Evolutionary conservation across 2,113 vertebrate species (phyloP), one percentile per base, ranked within the genome.

Genomic region (Salvelinus namaycush): DNA sequence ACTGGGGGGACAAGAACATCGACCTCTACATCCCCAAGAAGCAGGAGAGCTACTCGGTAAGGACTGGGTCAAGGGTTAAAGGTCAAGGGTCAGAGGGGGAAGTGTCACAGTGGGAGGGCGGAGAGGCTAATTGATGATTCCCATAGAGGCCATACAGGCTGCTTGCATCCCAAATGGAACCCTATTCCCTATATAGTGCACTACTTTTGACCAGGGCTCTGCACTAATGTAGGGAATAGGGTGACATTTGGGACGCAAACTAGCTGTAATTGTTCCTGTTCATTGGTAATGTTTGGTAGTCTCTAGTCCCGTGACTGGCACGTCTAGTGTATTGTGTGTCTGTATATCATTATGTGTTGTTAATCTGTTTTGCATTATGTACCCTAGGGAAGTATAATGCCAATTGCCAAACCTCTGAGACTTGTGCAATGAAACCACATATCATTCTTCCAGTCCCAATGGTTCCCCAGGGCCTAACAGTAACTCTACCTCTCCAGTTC

Each of bases 1-100:
- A 99, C 88, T 99, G 98, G 98, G 96, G 97, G 24, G 96, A 99
- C 87, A 95, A 90, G 82, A 97, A 97, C 88, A 95, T 96, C 0
- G 88, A 92, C 8, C 29, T 67, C 31, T 95, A 96, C 90, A 96
- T 99, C 2, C 90, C 95, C 1, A 92, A 87, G 84, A 99, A 99
- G 79, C 97, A 99, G 88, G 97, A 99, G 88, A 93, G 92, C 76
- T 99, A 98, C 89, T 99, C 97, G 0, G 98, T 99, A 68, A 95
- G 96, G 81, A 39, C 39, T 39, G 39, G 39, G 39, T 9, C 39
- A 39, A 9, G 1, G 39, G 39, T 39, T 14, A 20, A 31, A 70
- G 8, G 34, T 39, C 34, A 39, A 39, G 34, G 34, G 8, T 70
- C 48, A 66, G 11, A 5, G 14, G 22, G 51, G 49, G 13, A 1